Evolutionary conservation across 1,140 invertebrate genomes (phyloP), one percentile per base, ranked within the genome.

Genomic region (Brachionus angularis): DNA sequence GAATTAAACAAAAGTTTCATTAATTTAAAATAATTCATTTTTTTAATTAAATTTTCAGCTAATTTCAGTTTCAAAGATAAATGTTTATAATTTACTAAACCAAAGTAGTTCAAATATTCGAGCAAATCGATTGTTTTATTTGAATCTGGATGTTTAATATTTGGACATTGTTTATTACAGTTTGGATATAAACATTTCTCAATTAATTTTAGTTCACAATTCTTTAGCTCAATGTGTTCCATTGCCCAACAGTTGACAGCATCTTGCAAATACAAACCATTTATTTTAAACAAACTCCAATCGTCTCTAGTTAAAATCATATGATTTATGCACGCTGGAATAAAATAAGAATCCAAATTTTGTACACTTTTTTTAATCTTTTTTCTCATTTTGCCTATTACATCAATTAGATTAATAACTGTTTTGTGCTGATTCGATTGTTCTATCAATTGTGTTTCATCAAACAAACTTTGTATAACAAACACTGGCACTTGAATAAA

Each of bases 121-220:
- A 67, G 33, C 25, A 42, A 7, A 67, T 67, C 36, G 8, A 50
- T 50, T 16, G 14, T 8, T 31, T 33, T 31, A 29, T 47, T 49
- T 3, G 62, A 18, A 0, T 47, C 42, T 12, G 62, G 62, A 47
- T 67, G 21, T 5, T 10, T 34, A 18, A 67, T 46, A 3, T 27
- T 21, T 27, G 62, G 62, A 67, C 62, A 67, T 18, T 8, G 25
- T 8, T 42, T 33, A 12, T 31, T n/a, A 34, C 62, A 67, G 25
- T 67, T 33, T 16, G 62, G 62, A n/a, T 16, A 67, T 47, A 18
- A 10, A 21, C 62, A 67, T 67, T 25, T 14, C 18, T 67, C 62
- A 12, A 47, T 34, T 18, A 34, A 10, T n/a, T 47, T 50, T 27
- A 21, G 8, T 29, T 46, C 31, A 42, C 39, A 16, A 10, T 10